Evolutionary conservation across 37 sponge, comb jelly and placozoan species (phyloP).

Genomic region (Tethya wilhelma): DNA sequence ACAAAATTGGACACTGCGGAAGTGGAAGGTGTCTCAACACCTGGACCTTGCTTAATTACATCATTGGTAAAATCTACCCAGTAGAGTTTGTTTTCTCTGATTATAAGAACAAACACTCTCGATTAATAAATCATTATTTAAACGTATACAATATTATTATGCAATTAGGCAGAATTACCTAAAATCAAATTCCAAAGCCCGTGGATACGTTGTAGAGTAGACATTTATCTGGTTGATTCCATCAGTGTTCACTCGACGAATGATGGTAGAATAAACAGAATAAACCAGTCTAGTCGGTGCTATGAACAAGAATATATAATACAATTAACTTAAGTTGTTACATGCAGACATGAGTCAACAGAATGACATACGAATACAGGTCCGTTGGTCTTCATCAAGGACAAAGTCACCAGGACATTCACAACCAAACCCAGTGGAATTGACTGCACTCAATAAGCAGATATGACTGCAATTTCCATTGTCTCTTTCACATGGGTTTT

Average conservation of each 20-base stretch:
- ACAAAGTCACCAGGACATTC: slow-evolving; percentile 40
- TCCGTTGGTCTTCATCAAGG: neutral
- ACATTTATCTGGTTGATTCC: slow-evolving; percentile 1
- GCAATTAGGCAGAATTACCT: neutral
- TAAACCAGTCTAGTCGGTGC: slow-evolving; percentile 1
- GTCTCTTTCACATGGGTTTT: slow-evolving; percentile 51
- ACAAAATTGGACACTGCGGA: neutral
- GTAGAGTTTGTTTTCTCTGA: neutral
- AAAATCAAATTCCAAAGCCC: slow-evolving; percentile 15
- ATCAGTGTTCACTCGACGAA: slow-evolving; percentile 23
- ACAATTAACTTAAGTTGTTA: neutral
- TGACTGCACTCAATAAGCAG: slow-evolving; percentile 41
- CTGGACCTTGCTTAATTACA: neutral
- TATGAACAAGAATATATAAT: neutral
- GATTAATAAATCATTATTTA: neutral
- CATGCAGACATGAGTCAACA: no score
- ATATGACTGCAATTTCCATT: slow-evolving; percentile 81
- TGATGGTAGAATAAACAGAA: neutral
- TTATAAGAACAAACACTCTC: neutral
- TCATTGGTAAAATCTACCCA: neutral
- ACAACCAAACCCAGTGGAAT: slow-evolving; percentile 29
- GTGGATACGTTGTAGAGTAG: slow-evolving; percentile 11
- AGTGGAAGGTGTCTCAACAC: neutral
- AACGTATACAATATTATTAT: neutral
- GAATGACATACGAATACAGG: slow-evolving; percentile 7